A percentile compares a stretch with the other conserved stretches of the same genome.
phyloP scores from a whole-genome alignment of 2,113 vertebrate genomes.

The Ciconia maguari region DNA sequence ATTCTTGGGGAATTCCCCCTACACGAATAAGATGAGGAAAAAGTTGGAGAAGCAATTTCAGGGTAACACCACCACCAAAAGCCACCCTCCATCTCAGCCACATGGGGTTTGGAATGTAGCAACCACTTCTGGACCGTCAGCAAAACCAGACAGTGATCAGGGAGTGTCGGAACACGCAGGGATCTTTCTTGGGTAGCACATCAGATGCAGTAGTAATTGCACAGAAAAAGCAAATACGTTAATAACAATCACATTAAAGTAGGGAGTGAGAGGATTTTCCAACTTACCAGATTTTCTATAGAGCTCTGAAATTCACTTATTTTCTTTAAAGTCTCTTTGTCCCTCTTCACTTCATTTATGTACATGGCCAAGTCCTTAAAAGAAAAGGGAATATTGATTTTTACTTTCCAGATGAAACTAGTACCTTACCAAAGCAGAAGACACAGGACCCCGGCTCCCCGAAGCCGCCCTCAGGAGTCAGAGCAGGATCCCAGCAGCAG shows the following conservation, averaged over 20 bases:
- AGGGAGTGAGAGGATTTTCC: neutral
- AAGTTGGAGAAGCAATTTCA: neutral
- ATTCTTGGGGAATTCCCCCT: neutral
- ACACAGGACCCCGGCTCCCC: rapidly evolving
- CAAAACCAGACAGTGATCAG: neutral
- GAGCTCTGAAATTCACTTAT: constrained; percentile 97
- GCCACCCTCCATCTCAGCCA: neutral
- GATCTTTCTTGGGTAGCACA: neutral
- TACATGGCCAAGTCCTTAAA: constrained; percentile 96
- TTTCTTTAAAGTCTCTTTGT: constrained; percentile 98
- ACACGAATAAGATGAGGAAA: neutral
- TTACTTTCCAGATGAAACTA: neutral
- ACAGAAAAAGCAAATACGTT: neutral
- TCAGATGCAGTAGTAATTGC: neutral
- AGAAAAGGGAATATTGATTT: neutral
- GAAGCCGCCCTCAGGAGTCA: neutral
- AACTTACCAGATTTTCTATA: constrained; percentile 94
- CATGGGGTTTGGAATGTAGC: neutral
- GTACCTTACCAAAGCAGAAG: neutral
- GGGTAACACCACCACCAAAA: neutral
- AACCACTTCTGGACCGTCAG: neutral
- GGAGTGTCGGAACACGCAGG: rapidly evolving
- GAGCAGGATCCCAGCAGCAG: neutral
- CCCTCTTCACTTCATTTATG: constrained; percentile 97
- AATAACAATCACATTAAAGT: neutral